Percentiles rank a stretch among this genome's conserved stretches.
These are phyloP conservation scores for Paguma larvata DNA, from an alignment of 2,797 vertebrate species.

Conservation along the genomic window DNA sequence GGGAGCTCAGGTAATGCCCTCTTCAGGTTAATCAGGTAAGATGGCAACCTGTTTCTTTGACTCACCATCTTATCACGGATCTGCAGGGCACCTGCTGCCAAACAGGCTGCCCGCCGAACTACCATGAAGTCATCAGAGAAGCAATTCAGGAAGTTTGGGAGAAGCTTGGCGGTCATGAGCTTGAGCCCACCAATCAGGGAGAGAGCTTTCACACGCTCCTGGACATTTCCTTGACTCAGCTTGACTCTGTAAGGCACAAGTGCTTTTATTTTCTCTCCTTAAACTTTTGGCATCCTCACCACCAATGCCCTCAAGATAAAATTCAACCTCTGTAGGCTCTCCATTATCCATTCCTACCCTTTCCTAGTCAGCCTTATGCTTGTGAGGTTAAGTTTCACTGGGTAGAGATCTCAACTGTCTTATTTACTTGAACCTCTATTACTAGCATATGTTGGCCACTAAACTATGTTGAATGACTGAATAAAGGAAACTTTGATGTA, in stretches of 20 bases:
- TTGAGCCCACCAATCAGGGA: constrained; percentile 87
- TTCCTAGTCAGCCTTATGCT: neutral
- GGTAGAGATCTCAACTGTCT: neutral
- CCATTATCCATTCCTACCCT: neutral
- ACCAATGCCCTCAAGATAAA: neutral
- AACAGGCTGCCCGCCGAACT: constrained; percentile 89
- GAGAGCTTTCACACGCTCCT: constrained; percentile 87
- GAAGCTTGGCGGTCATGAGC: constrained; percentile 89
- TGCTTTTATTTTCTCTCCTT: constrained; percentile 42
- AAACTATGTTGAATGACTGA: neutral
- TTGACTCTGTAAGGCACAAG: constrained; percentile 78
- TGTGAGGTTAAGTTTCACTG: neutral
- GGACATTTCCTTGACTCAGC: constrained; percentile 84
- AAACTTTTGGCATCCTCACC: neutral
- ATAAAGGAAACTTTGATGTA: constrained; percentile 46
- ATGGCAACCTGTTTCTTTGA: neutral
- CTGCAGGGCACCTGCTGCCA: constrained; percentile 87
- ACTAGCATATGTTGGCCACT: neutral
- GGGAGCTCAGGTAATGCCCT: constrained; percentile 29
- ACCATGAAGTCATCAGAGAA: constrained; percentile 87
- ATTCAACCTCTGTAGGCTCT: neutral
- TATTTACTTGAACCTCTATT: constrained; percentile 45
- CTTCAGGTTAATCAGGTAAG: neutral
- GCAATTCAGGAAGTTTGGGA: constrained; percentile 88
- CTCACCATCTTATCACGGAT: constrained; percentile 88